A percentile compares a stretch with the other conserved stretches of the same genome.
Evolutionary conservation across 2,797 vertebrate genomes (phyloP).

Genomic region (Telmatherina bonti): DNA sequence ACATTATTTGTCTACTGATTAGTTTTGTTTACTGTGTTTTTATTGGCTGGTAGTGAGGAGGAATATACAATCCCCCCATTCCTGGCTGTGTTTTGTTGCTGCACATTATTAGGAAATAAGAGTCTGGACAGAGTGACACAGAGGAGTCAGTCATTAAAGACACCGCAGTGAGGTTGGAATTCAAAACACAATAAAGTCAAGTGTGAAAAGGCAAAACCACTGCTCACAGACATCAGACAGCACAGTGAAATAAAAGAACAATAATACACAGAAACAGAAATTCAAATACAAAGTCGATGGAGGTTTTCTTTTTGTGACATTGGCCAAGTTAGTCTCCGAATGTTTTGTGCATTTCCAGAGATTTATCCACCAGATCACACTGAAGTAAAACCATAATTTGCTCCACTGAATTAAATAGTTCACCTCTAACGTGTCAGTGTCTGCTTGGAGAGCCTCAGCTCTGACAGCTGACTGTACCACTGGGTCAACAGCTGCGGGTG

Average conservation of each 20-base stretch:
- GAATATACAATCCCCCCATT: not conserved
- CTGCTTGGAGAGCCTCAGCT: constrained; percentile 38
- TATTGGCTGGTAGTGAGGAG: too few species aligned
- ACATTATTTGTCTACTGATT: too few species aligned
- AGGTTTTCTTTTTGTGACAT: not conserved
- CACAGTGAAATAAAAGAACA: constrained; percentile 29
- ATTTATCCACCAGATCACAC: constrained; percentile 16
- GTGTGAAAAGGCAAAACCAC: constrained; percentile 33
- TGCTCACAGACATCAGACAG: constrained; percentile 21
- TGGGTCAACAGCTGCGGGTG: constrained; percentile 53
- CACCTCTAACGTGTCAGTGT: constrained; percentile 21
- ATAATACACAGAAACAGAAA: constrained; percentile 24
- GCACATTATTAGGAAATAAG: constrained; percentile 37
- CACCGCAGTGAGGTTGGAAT: not conserved
- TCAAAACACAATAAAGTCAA: constrained; percentile 16
- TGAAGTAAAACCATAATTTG: constrained; percentile 41
- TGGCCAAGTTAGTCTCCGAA: constrained; percentile 12
- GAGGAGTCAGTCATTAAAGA: constrained; percentile 41
- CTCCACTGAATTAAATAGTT: constrained; percentile 49
- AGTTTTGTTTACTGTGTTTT: too few species aligned
- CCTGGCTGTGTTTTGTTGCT: not conserved
- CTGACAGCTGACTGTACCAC: constrained; percentile 31
- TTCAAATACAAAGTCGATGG: constrained; percentile 12
- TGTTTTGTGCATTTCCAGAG: constrained; percentile 5
- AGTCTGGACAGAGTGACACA: constrained; percentile 18